Evolutionary conservation across 1,140 invertebrate genomes (phyloP).

Genomic region (Brachionus manjavacas): DNA sequence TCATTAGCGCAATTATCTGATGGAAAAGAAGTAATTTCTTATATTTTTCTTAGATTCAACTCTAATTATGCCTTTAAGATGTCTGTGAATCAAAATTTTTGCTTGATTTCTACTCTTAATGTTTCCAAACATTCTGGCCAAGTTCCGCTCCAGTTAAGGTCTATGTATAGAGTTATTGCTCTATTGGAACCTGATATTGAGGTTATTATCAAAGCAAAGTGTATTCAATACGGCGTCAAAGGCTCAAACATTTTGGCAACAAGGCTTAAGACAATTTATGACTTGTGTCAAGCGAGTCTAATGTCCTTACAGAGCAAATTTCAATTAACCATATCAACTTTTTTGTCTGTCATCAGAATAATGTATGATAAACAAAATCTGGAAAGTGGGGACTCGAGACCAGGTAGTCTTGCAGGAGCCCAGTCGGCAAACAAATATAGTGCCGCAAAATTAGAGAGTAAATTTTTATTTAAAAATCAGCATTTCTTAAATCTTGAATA

Average conservation of each 20-base stretch:
- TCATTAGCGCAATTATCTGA: conserved; percentile 48
- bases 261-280: conserved; percentile 51
- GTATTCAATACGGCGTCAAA: conserved; percentile 52
- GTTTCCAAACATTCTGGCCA: conserved; percentile 44
- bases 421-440: neutral
- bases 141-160: conserved; percentile 49
- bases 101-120: conserved; percentile 51
- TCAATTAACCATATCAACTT: neutral
- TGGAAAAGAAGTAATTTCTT: conserved; percentile 51
- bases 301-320: conserved; percentile 25
- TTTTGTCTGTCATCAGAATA: neutral
- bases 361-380: neutral
- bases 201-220: conserved; percentile 53
- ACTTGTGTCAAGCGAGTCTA: conserved; percentile 45
- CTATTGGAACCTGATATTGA: conserved; percentile 52
- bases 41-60: neutral
- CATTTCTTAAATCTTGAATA: neutral
- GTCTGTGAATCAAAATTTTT: conserved; percentile 46
- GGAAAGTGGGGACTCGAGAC: conserved; percentile 4
- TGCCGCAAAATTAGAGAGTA: conserved; percentile 27
- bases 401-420: neutral
- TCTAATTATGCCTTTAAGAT: conserved; percentile 45
- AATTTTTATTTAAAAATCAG: neutral
- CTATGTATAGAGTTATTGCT: conserved; percentile 52
- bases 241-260: conserved; percentile 50